phyloP scores from a whole-genome alignment of 2,113 vertebrate genomes.

The Proterorhinus semilunaris region DNA sequence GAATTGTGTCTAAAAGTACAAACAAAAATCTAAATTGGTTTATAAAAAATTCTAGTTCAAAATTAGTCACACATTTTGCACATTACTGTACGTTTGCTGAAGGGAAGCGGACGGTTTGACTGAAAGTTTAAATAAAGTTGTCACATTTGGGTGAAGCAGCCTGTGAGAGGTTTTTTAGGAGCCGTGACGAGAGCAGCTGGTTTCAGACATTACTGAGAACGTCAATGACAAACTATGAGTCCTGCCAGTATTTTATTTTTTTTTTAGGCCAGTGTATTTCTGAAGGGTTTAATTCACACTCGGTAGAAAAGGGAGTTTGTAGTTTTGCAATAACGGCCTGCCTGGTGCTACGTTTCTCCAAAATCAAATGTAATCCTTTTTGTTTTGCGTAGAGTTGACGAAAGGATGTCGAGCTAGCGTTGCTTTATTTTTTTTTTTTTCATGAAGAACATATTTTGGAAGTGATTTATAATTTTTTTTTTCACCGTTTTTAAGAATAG shows the following conservation, averaged over 20 bases:
- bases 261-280: not conserved
- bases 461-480: conserved; percentile 17
- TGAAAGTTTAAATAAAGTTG: conserved; percentile 20
- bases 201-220: conserved; percentile 1
- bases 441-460: conserved; percentile 52
- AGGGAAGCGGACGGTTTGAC: conserved; percentile 21
- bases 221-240: conserved; percentile 5
- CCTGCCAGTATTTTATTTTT: conserved; percentile 3
- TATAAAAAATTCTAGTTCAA: no score
- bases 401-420: conserved; percentile 24
- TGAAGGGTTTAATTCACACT: conserved; percentile 5
- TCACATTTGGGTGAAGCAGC: not conserved
- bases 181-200: not conserved
- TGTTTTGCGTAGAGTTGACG: conserved; percentile 32
- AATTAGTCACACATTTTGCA: not conserved
- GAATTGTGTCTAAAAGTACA: no score
- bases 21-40: no score
- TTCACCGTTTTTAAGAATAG: conserved; percentile 11
- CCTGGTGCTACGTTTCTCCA: conserved; percentile 37
- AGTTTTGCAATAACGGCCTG: conserved; percentile 2
- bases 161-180: conserved; percentile 4
- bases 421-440: conserved; percentile 18
- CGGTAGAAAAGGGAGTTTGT: conserved; percentile 15
- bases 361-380: conserved; percentile 42
- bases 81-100: not conserved